Conservation (phyloP, 2,113 vertebrate species). For the Amblyornis subalaris region DNA sequence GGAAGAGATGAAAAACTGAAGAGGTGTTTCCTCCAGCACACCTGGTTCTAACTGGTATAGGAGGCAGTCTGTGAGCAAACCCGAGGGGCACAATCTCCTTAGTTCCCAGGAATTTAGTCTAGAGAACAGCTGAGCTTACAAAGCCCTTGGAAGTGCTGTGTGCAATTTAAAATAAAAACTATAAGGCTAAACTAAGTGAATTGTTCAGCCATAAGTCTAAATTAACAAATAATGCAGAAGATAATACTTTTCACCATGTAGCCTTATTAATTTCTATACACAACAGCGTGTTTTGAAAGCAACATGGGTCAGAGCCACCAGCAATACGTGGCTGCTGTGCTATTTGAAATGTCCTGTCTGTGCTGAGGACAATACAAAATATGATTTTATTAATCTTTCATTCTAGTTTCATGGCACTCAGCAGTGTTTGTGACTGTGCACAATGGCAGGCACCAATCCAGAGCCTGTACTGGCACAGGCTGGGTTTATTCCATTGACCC, state of each 20-base stretch:
- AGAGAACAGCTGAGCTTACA: neutral
- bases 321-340: neutral
- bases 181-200: neutral
- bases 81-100: neutral
- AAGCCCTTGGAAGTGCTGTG: neutral
- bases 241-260: slow-evolving; percentile 49
- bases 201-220: neutral
- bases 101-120: neutral
- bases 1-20: neutral
- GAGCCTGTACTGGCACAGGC: neutral
- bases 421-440: neutral
- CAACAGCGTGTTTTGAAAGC: slow-evolving; percentile 8
- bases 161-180: neutral
- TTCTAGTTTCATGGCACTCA: slow-evolving; percentile 23
- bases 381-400: slow-evolving; percentile 32
- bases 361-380: slow-evolving; percentile 39
- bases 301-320: neutral
- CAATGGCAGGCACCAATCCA: slow-evolving; percentile 52
- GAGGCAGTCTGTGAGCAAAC: neutral
- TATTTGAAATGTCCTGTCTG: neutral
- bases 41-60: neutral
- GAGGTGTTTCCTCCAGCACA: neutral
- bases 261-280: neutral
- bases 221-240: neutral
- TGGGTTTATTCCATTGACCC: slow-evolving; percentile 29